Evolutionary conservation across 1,140 invertebrate species (phyloP).

Genomic region (Zaprionus capensis): DNA sequence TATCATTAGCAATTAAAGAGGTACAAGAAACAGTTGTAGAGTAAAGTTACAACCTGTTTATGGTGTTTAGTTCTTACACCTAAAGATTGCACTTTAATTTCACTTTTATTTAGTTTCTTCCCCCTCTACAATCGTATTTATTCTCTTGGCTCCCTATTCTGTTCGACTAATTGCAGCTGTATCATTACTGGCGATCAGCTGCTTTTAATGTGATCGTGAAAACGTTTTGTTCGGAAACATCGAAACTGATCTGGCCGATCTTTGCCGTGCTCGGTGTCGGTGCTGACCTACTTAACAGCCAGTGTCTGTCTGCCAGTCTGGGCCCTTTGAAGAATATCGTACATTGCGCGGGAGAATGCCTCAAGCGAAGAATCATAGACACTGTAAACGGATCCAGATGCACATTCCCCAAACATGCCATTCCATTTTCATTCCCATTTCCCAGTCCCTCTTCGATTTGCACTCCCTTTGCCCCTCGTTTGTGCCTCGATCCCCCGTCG

Average conservation of each 20-base stretch:
- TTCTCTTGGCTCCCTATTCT: neutral
- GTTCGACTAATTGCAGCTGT: neutral
- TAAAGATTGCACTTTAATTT: neutral
- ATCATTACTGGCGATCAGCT: constrained; percentile 11
- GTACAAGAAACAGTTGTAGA: neutral
- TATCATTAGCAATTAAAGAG: too few species aligned
- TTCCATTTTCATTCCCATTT: constrained; percentile 18
- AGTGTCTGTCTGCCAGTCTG: constrained; percentile 22
- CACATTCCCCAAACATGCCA: constrained; percentile 25
- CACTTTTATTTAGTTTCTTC: neutral
- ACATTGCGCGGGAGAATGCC: constrained; percentile 18
- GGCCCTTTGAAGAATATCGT: constrained; percentile 38
- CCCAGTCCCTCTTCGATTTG: constrained; percentile 12
- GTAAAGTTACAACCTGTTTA: neutral
- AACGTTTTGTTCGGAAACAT: constrained; percentile 19
- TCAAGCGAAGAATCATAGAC: constrained; percentile 54
- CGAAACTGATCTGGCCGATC: constrained; percentile 12
- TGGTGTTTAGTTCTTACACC: neutral
- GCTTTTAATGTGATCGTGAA: constrained; percentile 26
- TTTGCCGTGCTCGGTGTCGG: neutral
- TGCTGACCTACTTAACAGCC: constrained; percentile 48
- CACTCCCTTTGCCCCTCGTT: neutral
- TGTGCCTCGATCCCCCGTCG: neutral
- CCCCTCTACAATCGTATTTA: neutral
- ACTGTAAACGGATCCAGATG: constrained; percentile 31